These are phyloP conservation scores for Callyntrura sp. DNA, from an alignment of 2,888 invertebrate genomes.

Conservation along the genomic window DNA sequence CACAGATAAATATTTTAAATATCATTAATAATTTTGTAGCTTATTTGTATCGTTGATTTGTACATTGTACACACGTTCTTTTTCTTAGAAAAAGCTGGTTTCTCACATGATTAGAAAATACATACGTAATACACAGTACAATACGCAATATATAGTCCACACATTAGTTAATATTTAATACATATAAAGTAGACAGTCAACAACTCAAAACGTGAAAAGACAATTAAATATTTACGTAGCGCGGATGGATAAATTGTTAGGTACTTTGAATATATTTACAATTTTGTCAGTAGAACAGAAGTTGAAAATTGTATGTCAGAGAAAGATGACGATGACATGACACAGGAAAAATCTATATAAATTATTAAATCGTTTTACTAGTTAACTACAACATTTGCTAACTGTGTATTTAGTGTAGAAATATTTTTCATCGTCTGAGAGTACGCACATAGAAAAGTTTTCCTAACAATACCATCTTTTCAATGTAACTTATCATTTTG, in stretches of 20 bases:
- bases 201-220: background rate
- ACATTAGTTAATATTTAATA: background rate
- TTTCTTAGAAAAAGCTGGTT: background rate
- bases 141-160: no score
- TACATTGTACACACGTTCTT: constrained; percentile 37
- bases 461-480: background rate
- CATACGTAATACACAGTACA: no score
- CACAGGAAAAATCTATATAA: constrained; percentile 41
- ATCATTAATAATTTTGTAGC: background rate
- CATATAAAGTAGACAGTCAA: background rate
- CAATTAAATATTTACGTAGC: background rate
- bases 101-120: background rate
- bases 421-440: constrained; percentile 22
- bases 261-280: constrained; percentile 53
- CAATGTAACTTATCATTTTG: background rate
- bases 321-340: constrained; percentile 4
- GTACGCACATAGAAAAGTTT: background rate
- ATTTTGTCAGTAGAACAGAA: constrained; percentile 24
- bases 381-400: background rate
- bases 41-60: constrained; percentile 1
- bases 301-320: background rate
- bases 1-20: background rate
- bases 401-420: background rate
- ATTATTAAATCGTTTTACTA: no score
- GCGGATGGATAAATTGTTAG: constrained; percentile 51